These are phyloP conservation scores for Tapera naevia DNA, from an alignment of 2,797 vertebrate genomes.

Conservation along the genomic window DNA sequence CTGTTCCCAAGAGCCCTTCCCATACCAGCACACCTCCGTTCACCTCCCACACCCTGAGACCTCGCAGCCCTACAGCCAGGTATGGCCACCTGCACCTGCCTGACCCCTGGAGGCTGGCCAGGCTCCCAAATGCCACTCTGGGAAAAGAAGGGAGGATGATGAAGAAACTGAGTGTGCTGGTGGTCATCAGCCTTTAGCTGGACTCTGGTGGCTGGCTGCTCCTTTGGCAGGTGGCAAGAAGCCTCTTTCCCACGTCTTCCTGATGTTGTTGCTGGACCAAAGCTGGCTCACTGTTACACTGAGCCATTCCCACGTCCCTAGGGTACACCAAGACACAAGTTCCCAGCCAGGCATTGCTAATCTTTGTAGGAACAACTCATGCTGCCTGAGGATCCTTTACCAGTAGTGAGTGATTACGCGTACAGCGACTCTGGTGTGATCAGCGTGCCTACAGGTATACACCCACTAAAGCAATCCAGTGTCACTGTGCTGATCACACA, in stretches of 20 bases:
- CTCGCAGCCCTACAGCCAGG: not conserved
- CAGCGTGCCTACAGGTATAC: not conserved
- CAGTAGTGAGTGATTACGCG: not conserved
- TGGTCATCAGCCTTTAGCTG: not conserved
- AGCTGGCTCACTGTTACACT: slow-evolving; percentile 33
- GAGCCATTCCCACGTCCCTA: not conserved
- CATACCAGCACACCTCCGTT: slow-evolving; percentile 1
- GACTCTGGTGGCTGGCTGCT: not conserved
- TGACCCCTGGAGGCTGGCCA: not conserved
- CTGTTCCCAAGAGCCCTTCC: not conserved
- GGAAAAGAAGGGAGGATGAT: slow-evolving; percentile 3
- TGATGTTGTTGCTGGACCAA: slow-evolving; percentile 51
- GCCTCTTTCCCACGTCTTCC: slow-evolving; percentile 41
- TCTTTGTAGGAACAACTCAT: not conserved
- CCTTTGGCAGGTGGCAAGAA: not conserved
- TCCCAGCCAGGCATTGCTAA: not conserved
- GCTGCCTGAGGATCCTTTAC: not conserved
- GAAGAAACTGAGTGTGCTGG: not conserved
- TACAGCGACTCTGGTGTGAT: not conserved
- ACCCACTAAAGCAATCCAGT: not conserved
- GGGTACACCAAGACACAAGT: not conserved
- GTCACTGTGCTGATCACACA: not conserved
- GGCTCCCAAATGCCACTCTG: not conserved
- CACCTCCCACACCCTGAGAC: not conserved
- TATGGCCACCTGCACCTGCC: not conserved